Evolutionary conservation across 2,113 vertebrate species (phyloP).

Genomic region (Crotalus tigris): DNA sequence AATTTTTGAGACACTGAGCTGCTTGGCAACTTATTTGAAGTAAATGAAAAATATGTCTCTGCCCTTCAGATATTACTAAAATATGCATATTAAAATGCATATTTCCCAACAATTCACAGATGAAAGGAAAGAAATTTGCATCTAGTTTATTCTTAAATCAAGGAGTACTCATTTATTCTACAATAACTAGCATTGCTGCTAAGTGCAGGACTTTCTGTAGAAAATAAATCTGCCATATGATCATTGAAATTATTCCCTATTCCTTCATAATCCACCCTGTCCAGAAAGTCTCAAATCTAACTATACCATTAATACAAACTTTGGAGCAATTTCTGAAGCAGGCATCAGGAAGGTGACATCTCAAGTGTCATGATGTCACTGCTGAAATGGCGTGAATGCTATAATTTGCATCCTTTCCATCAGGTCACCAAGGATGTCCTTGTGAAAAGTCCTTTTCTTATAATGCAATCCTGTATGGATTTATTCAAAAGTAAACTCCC

Average conservation of each 20-base stretch:
- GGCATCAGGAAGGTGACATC: background rate
- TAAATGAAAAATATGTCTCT: background rate
- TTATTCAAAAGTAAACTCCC: background rate
- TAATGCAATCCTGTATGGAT: background rate
- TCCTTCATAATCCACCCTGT: background rate
- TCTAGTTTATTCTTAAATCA: background rate
- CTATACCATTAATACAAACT: background rate
- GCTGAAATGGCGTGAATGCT: background rate
- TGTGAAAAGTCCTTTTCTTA: background rate
- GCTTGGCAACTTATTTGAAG: background rate
- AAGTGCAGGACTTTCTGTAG: background rate
- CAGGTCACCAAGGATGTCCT: background rate
- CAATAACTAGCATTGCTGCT: background rate
- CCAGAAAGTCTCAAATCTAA: background rate
- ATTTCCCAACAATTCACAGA: background rate
- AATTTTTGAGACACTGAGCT: background rate
- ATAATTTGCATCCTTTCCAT: background rate
- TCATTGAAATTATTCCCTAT: background rate
- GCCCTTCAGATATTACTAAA: background rate
- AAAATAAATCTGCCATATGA: background rate
- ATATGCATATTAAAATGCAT: background rate
- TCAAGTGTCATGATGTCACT: background rate
- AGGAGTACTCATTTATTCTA: background rate
- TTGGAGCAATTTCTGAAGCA: background rate
- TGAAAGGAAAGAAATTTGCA: background rate